Base-by-base conservation (phyloP, 2,888 invertebrate species). In the Copidosoma aretas region DNA sequence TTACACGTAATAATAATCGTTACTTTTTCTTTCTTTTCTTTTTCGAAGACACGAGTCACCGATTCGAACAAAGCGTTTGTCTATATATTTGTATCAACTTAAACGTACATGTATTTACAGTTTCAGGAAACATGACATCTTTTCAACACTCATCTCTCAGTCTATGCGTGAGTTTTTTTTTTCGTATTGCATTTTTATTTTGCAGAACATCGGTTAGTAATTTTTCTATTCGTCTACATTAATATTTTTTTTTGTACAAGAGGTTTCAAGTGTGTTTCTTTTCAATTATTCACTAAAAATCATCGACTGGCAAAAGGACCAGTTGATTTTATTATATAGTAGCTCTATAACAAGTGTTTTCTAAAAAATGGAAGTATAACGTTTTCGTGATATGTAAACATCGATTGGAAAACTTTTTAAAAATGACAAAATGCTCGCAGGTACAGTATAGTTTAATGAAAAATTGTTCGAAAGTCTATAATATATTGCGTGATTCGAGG, bases 81-180 rank as follows among this genome's bases (percentile, higher is more conserved):
- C 8, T 32, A 32, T 58, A 15, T 60, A 58, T 66, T 54, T 66
- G 52, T 60, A 58, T 60, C 56, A 68, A 53, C 43, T 70, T 70
- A 60, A 65, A 65, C 39, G 62, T 39, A 63, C 32, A 32, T 32
- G 19, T 70, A 72, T 69, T 58, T 70, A 72, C 70, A 72, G 60
- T 62, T 67, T 72, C 67, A 72, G 67, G 67, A 72, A 72, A 70
- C 63, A 65, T 67, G 64, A 54, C 62, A 70, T 63, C 56, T 54
- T 66, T 62, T 67, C 51, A 65, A 67, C 61, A 72, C 67, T 65
- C 67, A 69, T 67, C 39, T 69, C 69, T 69, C 69, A 72, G 69
- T 69, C 71, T 72, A 72, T 67, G 62, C 56, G 53, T 60, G 57
- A 65, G 66, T 65, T 64, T 60, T 12, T 56, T 67, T 61, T 62